phyloP scores from a whole-genome alignment of 2,113 vertebrate species.

The Campylorhamphus procurvoides region DNA sequence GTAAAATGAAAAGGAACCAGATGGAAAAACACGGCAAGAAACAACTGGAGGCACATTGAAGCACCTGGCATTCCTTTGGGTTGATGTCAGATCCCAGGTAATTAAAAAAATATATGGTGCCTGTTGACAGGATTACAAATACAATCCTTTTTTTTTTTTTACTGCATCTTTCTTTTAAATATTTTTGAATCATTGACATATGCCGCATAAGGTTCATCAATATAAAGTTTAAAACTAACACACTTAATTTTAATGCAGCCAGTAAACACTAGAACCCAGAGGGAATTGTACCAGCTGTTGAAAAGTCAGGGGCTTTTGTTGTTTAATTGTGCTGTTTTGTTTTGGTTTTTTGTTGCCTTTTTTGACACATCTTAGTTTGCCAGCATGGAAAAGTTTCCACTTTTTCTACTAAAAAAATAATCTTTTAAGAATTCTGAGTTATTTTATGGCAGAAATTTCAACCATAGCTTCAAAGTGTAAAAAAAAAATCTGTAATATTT shows the following conservation, averaged over 20 bases:
- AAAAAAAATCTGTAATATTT: not conserved
- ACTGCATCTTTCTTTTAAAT: not conserved
- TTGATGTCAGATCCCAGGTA: slow-evolving; percentile 10
- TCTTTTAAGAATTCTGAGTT: not conserved
- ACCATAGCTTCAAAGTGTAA: not conserved
- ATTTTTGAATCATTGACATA: not conserved
- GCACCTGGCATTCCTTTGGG: not conserved
- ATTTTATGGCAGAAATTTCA: not conserved
- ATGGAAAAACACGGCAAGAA: not conserved
- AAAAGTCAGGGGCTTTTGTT: not conserved
- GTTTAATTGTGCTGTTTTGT: not conserved
- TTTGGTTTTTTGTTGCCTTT: not conserved
- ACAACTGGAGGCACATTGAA: not conserved
- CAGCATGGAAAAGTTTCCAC: not conserved
- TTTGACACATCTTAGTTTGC: not conserved
- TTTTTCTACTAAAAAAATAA: not conserved
- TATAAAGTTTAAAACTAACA: not conserved
- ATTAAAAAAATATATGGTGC: not conserved
- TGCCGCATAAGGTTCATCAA: not conserved
- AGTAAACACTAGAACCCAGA: not conserved
- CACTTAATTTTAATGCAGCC: not conserved
- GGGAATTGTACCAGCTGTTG: not conserved
- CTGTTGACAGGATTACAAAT: not conserved
- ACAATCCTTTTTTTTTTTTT: not conserved
- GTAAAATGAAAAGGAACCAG: not conserved